Percentiles rank a stretch among this genome's conserved stretches.
phyloP scores from a whole-genome alignment of 2,797 vertebrate species.

The Brotula barbata region DNA sequence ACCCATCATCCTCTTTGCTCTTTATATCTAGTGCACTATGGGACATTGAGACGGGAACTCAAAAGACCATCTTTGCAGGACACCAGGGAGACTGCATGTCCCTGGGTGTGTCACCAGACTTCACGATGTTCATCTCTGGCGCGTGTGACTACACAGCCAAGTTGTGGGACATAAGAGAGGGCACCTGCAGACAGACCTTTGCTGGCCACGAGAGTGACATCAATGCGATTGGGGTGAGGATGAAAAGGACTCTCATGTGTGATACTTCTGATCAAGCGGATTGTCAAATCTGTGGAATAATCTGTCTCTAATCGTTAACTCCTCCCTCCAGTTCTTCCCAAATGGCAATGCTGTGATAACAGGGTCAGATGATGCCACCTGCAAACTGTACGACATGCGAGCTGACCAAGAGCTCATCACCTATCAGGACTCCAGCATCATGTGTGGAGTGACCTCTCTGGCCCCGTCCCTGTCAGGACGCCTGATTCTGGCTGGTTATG shows the following conservation, averaged over 20 bases:
- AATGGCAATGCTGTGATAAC: conserved; percentile 94
- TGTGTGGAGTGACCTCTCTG: conserved; percentile 95
- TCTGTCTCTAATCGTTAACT: conserved; percentile 6
- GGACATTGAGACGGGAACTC: conserved; percentile 96
- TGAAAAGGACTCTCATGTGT: not conserved
- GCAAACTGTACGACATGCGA: conserved; percentile 92
- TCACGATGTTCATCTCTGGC: conserved; percentile 93
- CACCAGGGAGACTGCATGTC: conserved; percentile 98
- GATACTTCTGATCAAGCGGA: not conserved
- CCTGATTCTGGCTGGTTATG: conserved; percentile 91
- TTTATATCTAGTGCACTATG: conserved; percentile 83
- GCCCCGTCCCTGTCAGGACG: conserved; percentile 91
- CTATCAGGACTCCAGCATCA: conserved; percentile 92
- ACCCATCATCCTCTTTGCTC: not conserved
- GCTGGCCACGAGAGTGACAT: conserved; percentile 95
- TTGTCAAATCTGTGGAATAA: not conserved
- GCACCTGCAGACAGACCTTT: conserved; percentile 92
- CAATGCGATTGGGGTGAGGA: conserved; percentile 90
- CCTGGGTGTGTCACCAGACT: conserved; percentile 91
- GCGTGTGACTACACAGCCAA: conserved; percentile 96
- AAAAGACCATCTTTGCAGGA: conserved; percentile 89
- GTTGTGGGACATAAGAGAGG: conserved; percentile 96
- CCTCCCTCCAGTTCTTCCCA: conserved; percentile 89
- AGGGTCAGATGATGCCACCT: conserved; percentile 92
- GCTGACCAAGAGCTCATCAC: conserved; percentile 94